Percentiles rank a stretch among this genome's conserved stretches.
These are phyloP conservation scores for Ctenopoma multispine DNA, from an alignment of 2,797 vertebrate species.

Conservation along the genomic window DNA sequence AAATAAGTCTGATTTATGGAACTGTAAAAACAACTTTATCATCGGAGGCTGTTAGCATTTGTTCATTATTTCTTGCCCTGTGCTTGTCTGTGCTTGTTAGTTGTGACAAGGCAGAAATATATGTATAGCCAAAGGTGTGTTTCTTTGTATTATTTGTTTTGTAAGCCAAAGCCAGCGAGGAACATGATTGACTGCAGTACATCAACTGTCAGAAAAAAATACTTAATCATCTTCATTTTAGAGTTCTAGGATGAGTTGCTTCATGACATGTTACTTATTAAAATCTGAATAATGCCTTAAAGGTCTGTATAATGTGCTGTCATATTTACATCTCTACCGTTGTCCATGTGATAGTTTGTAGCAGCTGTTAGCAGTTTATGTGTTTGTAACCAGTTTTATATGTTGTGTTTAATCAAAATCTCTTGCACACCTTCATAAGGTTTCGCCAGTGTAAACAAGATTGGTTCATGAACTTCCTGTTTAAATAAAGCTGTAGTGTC, in stretches of 20 bases:
- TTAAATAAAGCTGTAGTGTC: conserved; percentile 50
- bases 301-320: not conserved
- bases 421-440: conserved; percentile 33
- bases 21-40: conserved; percentile 23
- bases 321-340: conserved; percentile 17
- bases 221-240: not conserved
- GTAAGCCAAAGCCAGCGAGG: not conserved
- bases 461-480: conserved; percentile 39
- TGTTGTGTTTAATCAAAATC: conserved; percentile 55
- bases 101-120: conserved; percentile 4
- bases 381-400: conserved; percentile 19
- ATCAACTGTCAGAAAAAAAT: not conserved
- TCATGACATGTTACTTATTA: not conserved
- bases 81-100: conserved; percentile 10
- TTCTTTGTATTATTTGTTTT: not conserved
- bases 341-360: conserved; percentile 33
- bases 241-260: not conserved
- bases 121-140: not conserved
- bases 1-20: conserved; percentile 30
- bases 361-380: conserved; percentile 18
- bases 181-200: not conserved
- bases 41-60: not conserved
- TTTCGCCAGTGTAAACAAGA: conserved; percentile 41
- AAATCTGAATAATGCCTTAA: conserved; percentile 8
- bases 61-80: not conserved